Percentiles rank a stretch among this genome's conserved stretches.
phyloP scores from a whole-genome alignment of 2,797 vertebrate species.

The Brachyalestes nurse region DNA sequence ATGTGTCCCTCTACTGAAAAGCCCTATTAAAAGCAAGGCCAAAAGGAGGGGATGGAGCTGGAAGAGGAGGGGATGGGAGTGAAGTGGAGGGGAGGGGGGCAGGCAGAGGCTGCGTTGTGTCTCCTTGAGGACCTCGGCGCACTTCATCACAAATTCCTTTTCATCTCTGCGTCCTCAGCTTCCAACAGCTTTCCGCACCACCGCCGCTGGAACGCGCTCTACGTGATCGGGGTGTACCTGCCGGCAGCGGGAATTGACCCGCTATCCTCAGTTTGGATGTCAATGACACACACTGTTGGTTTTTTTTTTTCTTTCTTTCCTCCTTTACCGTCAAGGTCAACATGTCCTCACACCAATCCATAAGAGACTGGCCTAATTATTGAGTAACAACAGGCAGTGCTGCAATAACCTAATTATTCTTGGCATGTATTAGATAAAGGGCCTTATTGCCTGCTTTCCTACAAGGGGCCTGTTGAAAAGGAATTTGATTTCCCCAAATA shows the following conservation, averaged over 20 bases:
- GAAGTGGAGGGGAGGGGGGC: constrained; percentile 12
- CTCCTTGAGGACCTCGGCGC: constrained; percentile 57
- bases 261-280: constrained; percentile 53
- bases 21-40: constrained; percentile 23
- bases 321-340: constrained; percentile 60
- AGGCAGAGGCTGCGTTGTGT: constrained; percentile 45
- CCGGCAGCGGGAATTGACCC: constrained; percentile 45
- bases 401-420: constrained; percentile 66
- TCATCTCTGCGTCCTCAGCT: constrained; percentile 56
- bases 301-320: constrained; percentile 38
- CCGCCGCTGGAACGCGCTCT: constrained; percentile 24
- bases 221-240: constrained; percentile 60
- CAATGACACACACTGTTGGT: constrained; percentile 41
- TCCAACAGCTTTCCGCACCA: constrained; percentile 48
- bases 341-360: constrained; percentile 56
- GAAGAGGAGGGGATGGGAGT: constrained; percentile 17
- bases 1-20: not conserved
- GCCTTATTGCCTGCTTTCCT: constrained; percentile 58
- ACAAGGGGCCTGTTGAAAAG: constrained; percentile 56
- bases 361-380: constrained; percentile 62
- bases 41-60: constrained; percentile 14
- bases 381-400: constrained; percentile 62
- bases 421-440: constrained; percentile 66
- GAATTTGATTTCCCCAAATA: constrained; percentile 63
- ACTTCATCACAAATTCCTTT: constrained; percentile 62